Conservation (phyloP, 1,140 invertebrate genomes). For the Mactra quadrangularis region DNA sequence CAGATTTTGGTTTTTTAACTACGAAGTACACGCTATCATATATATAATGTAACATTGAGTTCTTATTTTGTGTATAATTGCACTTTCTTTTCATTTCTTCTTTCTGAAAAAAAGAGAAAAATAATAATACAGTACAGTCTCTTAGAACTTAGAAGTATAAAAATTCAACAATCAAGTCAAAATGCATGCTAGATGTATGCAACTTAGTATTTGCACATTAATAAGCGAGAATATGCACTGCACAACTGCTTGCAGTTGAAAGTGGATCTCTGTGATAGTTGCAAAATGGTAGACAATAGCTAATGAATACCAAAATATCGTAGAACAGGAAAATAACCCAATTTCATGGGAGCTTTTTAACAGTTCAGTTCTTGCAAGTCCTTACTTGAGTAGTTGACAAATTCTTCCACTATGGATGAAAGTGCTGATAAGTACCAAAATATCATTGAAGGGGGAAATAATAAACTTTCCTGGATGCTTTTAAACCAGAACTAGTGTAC, state of each 20-base stretch:
- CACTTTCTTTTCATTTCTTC: conserved; percentile 91
- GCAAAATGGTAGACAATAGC: background rate
- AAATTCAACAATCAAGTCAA: too few relatives aligned
- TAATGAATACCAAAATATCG: too few relatives aligned
- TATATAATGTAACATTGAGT: conserved; percentile 96
- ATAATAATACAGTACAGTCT: background rate
- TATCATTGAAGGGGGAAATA: background rate
- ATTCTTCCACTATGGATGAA: too few relatives aligned
- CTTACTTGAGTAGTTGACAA: too few relatives aligned
- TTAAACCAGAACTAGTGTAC: background rate
- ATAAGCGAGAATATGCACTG: too few relatives aligned
- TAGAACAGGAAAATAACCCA: background rate
- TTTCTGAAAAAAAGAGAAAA: conserved; percentile 86
- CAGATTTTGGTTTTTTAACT: conserved; percentile 87
- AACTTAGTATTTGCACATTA: too few relatives aligned
- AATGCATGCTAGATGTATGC: too few relatives aligned
- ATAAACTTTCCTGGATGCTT: background rate
- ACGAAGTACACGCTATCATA: conserved; percentile 96
- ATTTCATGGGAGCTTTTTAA: background rate
- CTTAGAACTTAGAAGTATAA: too few relatives aligned
- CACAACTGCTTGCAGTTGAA: background rate
- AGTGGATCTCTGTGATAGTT: background rate
- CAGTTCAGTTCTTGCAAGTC: too few relatives aligned
- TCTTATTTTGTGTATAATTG: conserved; percentile 95
- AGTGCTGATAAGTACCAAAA: too few relatives aligned